Percentiles rank a stretch among this genome's conserved stretches.
Conservation (phyloP, 2,113 vertebrate species). For the Pelodiscus sinensis region DNA sequence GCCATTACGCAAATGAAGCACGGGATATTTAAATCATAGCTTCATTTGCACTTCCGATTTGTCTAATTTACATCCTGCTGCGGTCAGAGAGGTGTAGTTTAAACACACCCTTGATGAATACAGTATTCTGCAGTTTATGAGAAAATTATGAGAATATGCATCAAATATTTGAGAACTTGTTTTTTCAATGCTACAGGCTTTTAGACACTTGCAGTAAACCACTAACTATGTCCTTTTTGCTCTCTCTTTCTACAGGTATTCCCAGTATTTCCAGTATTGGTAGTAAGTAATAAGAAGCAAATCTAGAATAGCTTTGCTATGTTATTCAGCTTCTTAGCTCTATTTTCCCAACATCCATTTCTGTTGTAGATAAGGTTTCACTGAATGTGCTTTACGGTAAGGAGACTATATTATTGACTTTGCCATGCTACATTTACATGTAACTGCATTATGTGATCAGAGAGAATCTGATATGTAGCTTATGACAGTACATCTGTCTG, state of each 20-base stretch:
- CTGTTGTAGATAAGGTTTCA: slow-evolving; percentile 71
- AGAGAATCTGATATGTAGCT: neutral
- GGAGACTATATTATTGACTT: slow-evolving; percentile 69
- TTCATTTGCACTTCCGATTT: too few species aligned
- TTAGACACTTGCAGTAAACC: neutral
- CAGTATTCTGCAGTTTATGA: slow-evolving; percentile 7
- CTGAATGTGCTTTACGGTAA: neutral
- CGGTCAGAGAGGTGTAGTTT: too few species aligned
- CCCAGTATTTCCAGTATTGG: slow-evolving; percentile 96
- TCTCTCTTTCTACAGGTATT: slow-evolving; percentile 87
- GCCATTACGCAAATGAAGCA: too few species aligned
- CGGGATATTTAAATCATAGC: too few species aligned
- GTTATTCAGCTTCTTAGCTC: slow-evolving; percentile 76
- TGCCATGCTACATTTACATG: slow-evolving; percentile 31
- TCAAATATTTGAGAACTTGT: neutral
- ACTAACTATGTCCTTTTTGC: slow-evolving; percentile 67
- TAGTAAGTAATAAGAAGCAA: slow-evolving; percentile 92
- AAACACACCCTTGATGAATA: neutral
- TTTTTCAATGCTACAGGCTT: neutral
- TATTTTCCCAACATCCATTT: slow-evolving; percentile 88
- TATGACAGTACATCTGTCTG: neutral
- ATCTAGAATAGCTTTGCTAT: slow-evolving; percentile 84
- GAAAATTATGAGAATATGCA: neutral
- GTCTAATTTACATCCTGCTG: too few species aligned
- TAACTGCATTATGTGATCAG: neutral